Conservation (phyloP, 53 echinoderm and acorn worm genomes). For the Apostichopus leukothele region DNA sequence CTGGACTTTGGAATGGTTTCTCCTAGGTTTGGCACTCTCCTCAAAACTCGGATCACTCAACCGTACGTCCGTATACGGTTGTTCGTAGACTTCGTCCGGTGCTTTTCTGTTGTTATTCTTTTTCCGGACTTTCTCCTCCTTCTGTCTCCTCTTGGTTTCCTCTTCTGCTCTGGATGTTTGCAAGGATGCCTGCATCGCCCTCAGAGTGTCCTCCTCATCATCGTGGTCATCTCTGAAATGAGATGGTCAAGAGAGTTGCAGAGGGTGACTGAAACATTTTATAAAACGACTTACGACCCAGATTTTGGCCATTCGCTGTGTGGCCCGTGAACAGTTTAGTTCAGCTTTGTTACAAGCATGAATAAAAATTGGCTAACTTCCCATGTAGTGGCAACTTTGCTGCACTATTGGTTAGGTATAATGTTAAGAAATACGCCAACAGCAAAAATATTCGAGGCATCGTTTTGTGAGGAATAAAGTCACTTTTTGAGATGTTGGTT, state of each 20-base stretch:
- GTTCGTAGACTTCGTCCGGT: constrained; percentile 3
- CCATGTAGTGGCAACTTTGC: too few relatives aligned
- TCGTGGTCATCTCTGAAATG: constrained; percentile 44
- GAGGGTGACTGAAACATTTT: background rate
- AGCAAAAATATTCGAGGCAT: too few relatives aligned
- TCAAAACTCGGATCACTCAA: background rate
- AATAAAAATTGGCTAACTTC: too few relatives aligned
- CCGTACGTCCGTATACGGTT: background rate
- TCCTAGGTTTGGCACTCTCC: background rate
- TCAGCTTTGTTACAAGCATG: too few relatives aligned
- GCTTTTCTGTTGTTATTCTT: background rate
- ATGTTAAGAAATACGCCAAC: too few relatives aligned
- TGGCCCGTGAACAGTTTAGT: too few relatives aligned
- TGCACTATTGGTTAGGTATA: too few relatives aligned
- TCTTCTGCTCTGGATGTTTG: constrained; percentile 51
- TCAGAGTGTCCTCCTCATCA: constrained; percentile 54
- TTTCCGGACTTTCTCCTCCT: constrained; percentile 20
- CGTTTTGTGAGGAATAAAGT: too few relatives aligned
- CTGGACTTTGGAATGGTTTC: background rate
- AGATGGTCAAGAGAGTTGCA: background rate
- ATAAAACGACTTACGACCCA: background rate
- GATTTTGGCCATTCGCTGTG: background rate
- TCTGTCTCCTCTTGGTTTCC: background rate
- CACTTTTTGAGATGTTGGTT: too few relatives aligned
- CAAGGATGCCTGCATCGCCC: constrained; percentile 83